phyloP scores from a whole-genome alignment of 2,888 invertebrate genomes.

The Onthophagus sagittarius region DNA sequence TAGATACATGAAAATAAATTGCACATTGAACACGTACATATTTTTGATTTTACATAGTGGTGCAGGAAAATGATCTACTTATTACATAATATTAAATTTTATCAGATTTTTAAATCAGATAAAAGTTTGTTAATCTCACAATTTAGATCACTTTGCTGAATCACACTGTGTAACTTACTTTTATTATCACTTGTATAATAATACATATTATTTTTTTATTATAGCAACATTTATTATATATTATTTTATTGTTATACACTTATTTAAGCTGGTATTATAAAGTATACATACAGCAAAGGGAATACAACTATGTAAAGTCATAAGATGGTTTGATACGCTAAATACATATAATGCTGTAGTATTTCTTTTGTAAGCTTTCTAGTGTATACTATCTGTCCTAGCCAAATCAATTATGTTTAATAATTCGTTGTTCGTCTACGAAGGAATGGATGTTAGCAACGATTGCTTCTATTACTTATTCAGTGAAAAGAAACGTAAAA shows the following conservation, averaged over 20 bases:
- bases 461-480: neutral
- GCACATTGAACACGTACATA: conserved; percentile 36
- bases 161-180: too few relatives aligned
- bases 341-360: neutral
- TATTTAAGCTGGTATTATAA: neutral
- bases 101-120: too few relatives aligned
- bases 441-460: too few relatives aligned
- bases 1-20: conserved; percentile 30
- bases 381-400: neutral
- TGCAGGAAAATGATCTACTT: too few relatives aligned
- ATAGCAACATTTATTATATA: neutral
- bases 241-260: neutral
- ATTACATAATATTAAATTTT: too few relatives aligned
- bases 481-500: neutral
- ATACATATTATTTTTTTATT: neutral
- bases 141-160: too few relatives aligned
- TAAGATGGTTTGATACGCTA: neutral
- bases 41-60: neutral
- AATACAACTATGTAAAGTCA: neutral
- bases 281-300: neutral
- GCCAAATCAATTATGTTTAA: neutral
- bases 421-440: neutral
- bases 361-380: neutral
- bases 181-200: neutral
- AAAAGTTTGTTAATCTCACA: too few relatives aligned